These are phyloP conservation scores for Clupea harengus DNA, from an alignment of 2,113 vertebrate genomes.

Conservation along the genomic window DNA sequence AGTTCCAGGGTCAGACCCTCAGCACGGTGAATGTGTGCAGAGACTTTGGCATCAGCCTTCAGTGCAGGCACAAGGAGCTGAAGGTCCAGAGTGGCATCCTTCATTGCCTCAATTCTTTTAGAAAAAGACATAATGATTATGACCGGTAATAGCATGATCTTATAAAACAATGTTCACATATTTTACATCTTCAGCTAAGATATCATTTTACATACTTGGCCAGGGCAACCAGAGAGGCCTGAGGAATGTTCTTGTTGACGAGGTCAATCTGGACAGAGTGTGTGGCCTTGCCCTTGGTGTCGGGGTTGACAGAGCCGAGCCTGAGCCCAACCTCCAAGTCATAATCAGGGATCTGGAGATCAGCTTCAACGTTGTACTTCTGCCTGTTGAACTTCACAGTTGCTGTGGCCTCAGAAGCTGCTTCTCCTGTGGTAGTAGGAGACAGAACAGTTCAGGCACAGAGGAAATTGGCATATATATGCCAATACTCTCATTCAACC, in stretches of 20 bases:
- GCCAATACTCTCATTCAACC: neutral
- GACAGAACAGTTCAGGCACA: neutral
- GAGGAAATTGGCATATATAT: neutral
- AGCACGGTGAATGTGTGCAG: constrained; percentile 66
- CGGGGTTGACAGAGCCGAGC: constrained; percentile 74
- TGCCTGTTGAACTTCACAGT: constrained; percentile 79
- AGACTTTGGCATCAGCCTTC: constrained; percentile 71
- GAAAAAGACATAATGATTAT: constrained; percentile 15
- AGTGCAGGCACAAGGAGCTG: constrained; percentile 77
- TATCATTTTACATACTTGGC: constrained; percentile 74
- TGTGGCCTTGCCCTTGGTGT: constrained; percentile 63
- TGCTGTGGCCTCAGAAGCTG: constrained; percentile 69
- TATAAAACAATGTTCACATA: neutral
- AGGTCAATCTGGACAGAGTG: constrained; percentile 79
- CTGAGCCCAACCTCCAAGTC: constrained; percentile 79
- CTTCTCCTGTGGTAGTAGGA: constrained; percentile 64
- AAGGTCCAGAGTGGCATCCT: constrained; percentile 74
- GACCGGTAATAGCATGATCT: neutral
- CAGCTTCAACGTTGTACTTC: constrained; percentile 71
- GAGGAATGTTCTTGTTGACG: constrained; percentile 79
- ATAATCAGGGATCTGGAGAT: constrained; percentile 78
- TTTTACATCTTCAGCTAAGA: neutral
- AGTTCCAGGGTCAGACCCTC: constrained; percentile 72
- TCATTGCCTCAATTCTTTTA: constrained; percentile 69
- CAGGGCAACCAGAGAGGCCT: constrained; percentile 77